A percentile compares a stretch with the other conserved stretches of the same genome.
phyloP scores from a whole-genome alignment of 2,113 vertebrate genomes.

The cattle (Bos taurus) region ARS-UCD2.0 NC_037357.1:18329001-18329500 shows the following conservation, averaged over 20 bases:
- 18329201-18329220: constrained; percentile 27
- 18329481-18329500: background rate
- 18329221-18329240: constrained; percentile 27
- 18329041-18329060: background rate
- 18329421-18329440: constrained; percentile 3
- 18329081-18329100: background rate
- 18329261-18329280: constrained; percentile 10
- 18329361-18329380: constrained; percentile 32
- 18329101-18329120: background rate
- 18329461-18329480: constrained; percentile 18
- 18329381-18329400: constrained; percentile 42
- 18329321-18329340: constrained; percentile 34
- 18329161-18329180: background rate
- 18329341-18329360: constrained; percentile 38
- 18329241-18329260: constrained; percentile 46
- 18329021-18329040: background rate
- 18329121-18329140: background rate
- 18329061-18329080: background rate
- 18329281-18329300: constrained; percentile 45
- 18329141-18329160: background rate
- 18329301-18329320: constrained; percentile 48
- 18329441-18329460: constrained; percentile 22
- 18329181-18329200: background rate
- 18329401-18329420: constrained; percentile 27
- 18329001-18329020: background rate